Percentiles rank a stretch among this genome's conserved stretches.
These are phyloP conservation scores for Buceros bicornis DNA, from an alignment of 2,797 vertebrate genomes.

Conservation along the genomic window DNA sequence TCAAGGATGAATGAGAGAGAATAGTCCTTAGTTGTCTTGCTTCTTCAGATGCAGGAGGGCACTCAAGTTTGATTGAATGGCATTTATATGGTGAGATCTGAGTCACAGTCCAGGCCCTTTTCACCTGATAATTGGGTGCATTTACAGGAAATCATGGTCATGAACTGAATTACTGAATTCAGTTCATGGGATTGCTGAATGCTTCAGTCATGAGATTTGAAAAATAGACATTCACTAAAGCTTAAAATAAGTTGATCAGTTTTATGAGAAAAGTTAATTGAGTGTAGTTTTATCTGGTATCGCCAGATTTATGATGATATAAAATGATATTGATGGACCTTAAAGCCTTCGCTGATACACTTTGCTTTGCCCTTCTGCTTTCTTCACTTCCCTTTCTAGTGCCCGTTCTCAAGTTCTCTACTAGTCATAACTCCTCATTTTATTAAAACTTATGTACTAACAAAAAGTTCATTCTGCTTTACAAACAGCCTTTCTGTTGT, in stretches of 20 bases:
- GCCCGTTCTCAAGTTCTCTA: not conserved
- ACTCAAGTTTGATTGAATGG: not conserved
- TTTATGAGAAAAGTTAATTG: not conserved
- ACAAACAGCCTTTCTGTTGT: not conserved
- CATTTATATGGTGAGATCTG: rapidly evolving
- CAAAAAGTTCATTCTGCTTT: not conserved
- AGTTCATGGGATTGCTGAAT: not conserved
- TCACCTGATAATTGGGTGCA: not conserved
- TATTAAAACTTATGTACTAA: not conserved
- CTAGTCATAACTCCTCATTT: not conserved
- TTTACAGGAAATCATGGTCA: not conserved
- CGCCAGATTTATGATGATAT: not conserved
- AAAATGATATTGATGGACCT: not conserved
- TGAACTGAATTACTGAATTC: not conserved
- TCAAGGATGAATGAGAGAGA: not conserved
- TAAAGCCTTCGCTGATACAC: not conserved
- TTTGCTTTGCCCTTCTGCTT: not conserved
- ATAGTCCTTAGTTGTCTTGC: not conserved
- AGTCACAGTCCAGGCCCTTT: not conserved
- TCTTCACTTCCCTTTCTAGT: not conserved
- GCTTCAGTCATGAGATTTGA: not conserved
- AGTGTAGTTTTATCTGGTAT: not conserved
- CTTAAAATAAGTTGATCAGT: not conserved
- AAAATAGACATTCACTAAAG: not conserved
- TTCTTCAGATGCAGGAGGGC: not conserved